Evolutionary conservation across 2,797 vertebrate species (phyloP).

Genomic region (Sylvilagus floridanus): DNA sequence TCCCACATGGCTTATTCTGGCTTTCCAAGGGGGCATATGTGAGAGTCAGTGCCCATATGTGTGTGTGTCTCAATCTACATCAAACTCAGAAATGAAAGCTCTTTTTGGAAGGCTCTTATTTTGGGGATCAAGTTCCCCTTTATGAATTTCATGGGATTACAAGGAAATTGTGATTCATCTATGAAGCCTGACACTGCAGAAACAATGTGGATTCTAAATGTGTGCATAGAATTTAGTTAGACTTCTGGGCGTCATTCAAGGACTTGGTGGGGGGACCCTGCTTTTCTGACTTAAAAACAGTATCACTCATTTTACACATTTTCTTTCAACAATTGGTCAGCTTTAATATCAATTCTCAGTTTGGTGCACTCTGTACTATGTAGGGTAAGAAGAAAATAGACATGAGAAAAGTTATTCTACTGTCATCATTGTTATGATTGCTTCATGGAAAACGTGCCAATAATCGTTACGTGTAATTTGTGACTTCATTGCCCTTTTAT

Average conservation of each 20-base stretch:
- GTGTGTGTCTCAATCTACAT: background rate
- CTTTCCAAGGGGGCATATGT: background rate
- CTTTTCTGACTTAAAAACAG: background rate
- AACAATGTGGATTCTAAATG: background rate
- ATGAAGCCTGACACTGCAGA: no score
- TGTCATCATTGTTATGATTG: background rate
- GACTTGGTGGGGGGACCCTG: background rate
- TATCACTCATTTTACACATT: background rate
- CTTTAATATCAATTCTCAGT: background rate
- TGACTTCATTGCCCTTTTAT: slow-evolving; percentile 56
- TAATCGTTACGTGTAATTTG: slow-evolving; percentile 66
- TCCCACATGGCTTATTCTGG: accelerated
- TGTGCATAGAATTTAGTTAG: background rate
- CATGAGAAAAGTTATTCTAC: background rate
- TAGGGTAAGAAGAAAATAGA: background rate
- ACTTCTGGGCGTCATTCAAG: background rate
- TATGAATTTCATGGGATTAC: background rate
- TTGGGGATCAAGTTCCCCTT: background rate
- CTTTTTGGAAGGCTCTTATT: background rate
- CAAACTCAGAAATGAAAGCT: background rate
- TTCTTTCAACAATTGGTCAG: background rate
- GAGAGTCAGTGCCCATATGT: accelerated
- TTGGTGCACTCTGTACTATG: background rate
- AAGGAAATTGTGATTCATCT: background rate
- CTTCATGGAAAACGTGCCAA: slow-evolving; percentile 36